Evolutionary conservation across 2,113 vertebrate species (phyloP).

Genomic region (Tyrannus savana): DNA sequence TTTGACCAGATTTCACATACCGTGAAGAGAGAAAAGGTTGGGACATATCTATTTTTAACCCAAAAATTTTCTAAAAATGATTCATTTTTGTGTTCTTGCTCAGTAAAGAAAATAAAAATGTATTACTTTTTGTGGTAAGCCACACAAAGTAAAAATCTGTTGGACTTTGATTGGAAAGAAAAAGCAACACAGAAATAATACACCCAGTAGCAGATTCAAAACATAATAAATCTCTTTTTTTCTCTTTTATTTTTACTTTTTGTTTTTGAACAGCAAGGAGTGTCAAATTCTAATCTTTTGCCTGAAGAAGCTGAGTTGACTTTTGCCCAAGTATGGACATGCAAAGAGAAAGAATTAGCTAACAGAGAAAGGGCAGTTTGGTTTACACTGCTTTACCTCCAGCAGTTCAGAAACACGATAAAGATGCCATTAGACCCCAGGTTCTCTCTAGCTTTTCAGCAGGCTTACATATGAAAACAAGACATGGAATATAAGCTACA

Average conservation of each 20-base stretch:
- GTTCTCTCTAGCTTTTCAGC: not conserved
- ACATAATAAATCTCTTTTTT: slow-evolving; percentile 50
- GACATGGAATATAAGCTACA: not conserved
- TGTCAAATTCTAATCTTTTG: slow-evolving; percentile 25
- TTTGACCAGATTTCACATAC: slow-evolving; percentile 74
- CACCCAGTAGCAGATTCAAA: slow-evolving; percentile 48
- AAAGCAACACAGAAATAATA: slow-evolving; percentile 10
- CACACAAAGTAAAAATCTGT: slow-evolving; percentile 21
- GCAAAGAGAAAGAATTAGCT: not conserved
- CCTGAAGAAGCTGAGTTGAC: not conserved
- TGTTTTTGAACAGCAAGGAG: slow-evolving; percentile 3
- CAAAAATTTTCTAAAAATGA: slow-evolving; percentile 71
- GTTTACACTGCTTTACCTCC: not conserved
- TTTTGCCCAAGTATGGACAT: not conserved
- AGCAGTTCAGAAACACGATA: not conserved
- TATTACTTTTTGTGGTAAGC: slow-evolving; percentile 17
- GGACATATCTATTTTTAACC: slow-evolving; percentile 74
- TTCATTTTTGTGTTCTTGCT: slow-evolving; percentile 32
- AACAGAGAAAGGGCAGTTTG: not conserved
- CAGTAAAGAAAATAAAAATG: slow-evolving; percentile 50
- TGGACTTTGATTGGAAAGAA: slow-evolving; percentile 10
- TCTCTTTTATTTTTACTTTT: not conserved
- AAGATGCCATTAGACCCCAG: not conserved
- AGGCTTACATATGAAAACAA: not conserved
- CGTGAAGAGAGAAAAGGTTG: slow-evolving; percentile 69